Evolutionary conservation across 2,797 vertebrate genomes (phyloP).

Genomic region (Siniperca scherzeri): DNA sequence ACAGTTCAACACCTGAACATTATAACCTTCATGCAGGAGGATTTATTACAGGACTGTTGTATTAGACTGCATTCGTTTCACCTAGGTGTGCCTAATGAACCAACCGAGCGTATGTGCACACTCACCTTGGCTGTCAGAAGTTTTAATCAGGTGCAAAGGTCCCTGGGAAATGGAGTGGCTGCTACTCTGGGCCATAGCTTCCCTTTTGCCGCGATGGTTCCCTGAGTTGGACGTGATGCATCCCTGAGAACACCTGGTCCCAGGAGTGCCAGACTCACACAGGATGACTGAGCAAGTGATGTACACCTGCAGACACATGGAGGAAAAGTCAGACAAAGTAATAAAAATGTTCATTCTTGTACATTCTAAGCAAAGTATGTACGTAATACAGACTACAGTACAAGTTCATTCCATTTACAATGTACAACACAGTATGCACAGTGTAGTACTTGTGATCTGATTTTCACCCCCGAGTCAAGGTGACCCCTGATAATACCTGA

Average conservation of each 20-base stretch:
- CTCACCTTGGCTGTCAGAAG: conserved; percentile 34
- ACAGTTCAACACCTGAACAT: too few relatives aligned
- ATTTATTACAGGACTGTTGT: too few relatives aligned
- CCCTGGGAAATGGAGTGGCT: conserved; percentile 78
- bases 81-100: neutral
- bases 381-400: too few relatives aligned
- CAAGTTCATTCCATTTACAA: too few relatives aligned
- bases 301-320: conserved; percentile 61
- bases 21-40: too few relatives aligned
- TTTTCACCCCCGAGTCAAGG: too few relatives aligned
- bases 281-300: conserved; percentile 76
- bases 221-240: conserved; percentile 44
- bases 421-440: too few relatives aligned
- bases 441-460: too few relatives aligned
- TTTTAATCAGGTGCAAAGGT: conserved; percentile 59
- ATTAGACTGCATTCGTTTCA: too few relatives aligned
- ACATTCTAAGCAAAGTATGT: too few relatives aligned
- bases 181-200: conserved; percentile 48
- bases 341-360: neutral
- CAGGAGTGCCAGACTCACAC: conserved; percentile 53
- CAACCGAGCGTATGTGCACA: neutral
- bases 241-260: conserved; percentile 70
- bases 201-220: conserved; percentile 18
- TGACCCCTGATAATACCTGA: too few relatives aligned
- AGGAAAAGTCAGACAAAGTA: neutral